Base-by-base conservation (phyloP, 37 sponge, comb jelly and placozoan genomes). In the Spongilla lacustris region DNA sequence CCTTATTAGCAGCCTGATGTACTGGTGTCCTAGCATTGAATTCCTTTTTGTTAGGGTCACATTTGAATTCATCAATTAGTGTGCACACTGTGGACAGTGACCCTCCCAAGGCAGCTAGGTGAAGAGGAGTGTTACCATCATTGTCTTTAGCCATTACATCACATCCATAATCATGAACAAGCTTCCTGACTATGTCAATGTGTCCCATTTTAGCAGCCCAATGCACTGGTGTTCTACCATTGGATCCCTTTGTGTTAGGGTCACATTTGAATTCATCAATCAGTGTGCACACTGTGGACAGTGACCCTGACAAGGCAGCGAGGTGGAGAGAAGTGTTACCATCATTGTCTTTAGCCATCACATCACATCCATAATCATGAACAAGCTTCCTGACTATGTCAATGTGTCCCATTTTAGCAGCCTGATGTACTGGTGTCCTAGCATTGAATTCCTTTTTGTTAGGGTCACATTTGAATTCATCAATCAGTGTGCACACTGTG, bases 161-260 rank as follows among this genome's bases (percentile, higher is more conserved):
- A 26, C 25, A 36, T 76, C 79, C 67, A 73, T 33, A 73, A 29
- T 73, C 28, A 33, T 29, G 32, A 29, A 73, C 29, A 73, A 73
- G 73, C 73, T 33, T 73, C 32, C 27, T 73, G 32, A 73, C 28
- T 21, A 73, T 73, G n/a, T 32, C 27, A 33, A 73, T 32, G 36
- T 76, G 77, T 19, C 41, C 77, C 14, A 25, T 38, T 17, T 76
- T 4, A 26, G 79, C 79, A 58, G 79, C 79, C 49, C 29, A 1
- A 32, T 79, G 79, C 27, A 79, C 66, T 34, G 67, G 79, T 58
- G 79, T 79, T 14, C 58, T 26, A 2, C 79, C 79, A 79, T 50
- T 23, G 29, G 29, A 14, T 66, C 58, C 79, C 32, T 67, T 79
- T 3, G 17, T 29, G 58, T 79, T 28, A 66, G 26, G 66, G 58